Evolutionary conservation across 2,113 vertebrate species (phyloP).

Genomic region (Sarotherodon lohbergeri): DNA sequence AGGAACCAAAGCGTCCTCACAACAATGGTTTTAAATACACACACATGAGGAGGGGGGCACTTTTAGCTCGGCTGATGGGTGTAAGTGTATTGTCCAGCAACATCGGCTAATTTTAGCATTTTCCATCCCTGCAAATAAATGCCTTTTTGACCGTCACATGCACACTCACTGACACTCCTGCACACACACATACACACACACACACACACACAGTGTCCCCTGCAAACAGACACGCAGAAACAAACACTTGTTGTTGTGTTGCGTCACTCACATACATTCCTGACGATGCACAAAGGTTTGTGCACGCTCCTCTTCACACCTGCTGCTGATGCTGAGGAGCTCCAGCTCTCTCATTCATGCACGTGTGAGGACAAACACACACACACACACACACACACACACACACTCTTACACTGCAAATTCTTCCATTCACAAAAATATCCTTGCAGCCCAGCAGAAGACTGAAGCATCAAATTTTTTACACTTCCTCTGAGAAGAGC

Average conservation of each 20-base stretch:
- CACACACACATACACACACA: background rate
- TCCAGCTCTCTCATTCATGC: background rate
- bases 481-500: background rate
- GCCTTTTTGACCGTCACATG: constrained; percentile 28
- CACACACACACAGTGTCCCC: background rate
- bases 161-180: background rate
- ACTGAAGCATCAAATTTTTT: background rate
- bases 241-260: background rate
- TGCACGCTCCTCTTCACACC: background rate
- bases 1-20: background rate
- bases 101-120: constrained; percentile 70
- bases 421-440: constrained; percentile 38
- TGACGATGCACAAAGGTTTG: background rate
- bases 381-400: background rate
- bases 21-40: background rate
- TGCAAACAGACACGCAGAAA: background rate
- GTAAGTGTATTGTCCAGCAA: constrained; percentile 65
- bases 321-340: background rate
- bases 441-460: background rate
- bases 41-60: background rate
- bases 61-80: constrained; percentile 5
- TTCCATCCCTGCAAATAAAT: constrained; percentile 71
- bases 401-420: background rate
- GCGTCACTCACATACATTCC: constrained; percentile 13
- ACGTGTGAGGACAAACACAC: background rate